A percentile compares a stretch with the other conserved stretches of the same genome.
Evolutionary conservation across 1,140 invertebrate genomes (phyloP).

Genomic region (Neotoxoptera formosana): DNA sequence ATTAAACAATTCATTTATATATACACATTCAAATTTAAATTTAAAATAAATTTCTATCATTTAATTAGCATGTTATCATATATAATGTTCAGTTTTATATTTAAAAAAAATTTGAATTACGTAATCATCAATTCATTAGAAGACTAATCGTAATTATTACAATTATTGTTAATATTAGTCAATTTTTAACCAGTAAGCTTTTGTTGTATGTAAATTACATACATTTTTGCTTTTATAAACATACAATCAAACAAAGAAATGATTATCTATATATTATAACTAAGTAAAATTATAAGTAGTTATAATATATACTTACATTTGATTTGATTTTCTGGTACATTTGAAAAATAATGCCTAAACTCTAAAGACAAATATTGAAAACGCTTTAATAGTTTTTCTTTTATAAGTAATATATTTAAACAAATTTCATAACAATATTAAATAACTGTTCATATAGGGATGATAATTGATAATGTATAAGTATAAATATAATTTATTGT

Average conservation of each 20-base stretch:
- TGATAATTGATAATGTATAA: background rate
- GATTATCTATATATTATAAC: background rate
- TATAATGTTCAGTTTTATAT: background rate
- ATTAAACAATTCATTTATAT: background rate
- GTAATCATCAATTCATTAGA: background rate
- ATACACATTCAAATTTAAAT: too few relatives aligned
- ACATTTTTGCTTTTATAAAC: background rate
- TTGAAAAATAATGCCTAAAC: background rate
- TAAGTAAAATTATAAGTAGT: background rate
- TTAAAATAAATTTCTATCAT: too few relatives aligned
- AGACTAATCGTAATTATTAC: background rate
- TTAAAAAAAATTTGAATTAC: background rate
- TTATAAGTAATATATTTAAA: conserved; percentile 10
- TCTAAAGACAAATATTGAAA: background rate
- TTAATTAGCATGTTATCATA: background rate
- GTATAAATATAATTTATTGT: background rate
- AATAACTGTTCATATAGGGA: background rate
- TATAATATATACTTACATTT: background rate
- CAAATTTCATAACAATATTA: background rate
- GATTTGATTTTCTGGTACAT: background rate
- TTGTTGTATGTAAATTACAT: background rate
- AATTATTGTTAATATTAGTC: background rate
- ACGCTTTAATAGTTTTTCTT: background rate
- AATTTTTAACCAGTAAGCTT: background rate
- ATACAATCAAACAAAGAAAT: background rate